Evolutionary conservation across 1,140 invertebrate species (phyloP).

Genomic region (Aphelenchoides fujianensis): DNA sequence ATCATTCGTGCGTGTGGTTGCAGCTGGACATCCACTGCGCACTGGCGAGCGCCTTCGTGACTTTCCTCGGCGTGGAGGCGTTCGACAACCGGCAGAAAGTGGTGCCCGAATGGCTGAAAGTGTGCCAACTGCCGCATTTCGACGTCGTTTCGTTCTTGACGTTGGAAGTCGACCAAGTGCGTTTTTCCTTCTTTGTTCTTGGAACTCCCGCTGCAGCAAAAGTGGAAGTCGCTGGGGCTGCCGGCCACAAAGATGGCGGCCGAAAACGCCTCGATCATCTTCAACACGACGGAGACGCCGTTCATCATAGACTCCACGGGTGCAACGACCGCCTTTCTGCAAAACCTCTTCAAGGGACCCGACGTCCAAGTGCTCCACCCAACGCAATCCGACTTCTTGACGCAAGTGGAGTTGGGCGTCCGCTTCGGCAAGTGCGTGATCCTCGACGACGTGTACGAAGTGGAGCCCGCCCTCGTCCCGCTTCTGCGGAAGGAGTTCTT

Average conservation of each 20-base stretch:
- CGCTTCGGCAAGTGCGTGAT: constrained; percentile 88
- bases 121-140: constrained; percentile 36
- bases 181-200: constrained; percentile 64
- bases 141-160: constrained; percentile 44
- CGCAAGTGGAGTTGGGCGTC: constrained; percentile 76
- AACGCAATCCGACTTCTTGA: constrained; percentile 48
- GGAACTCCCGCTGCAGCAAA: constrained; percentile 72
- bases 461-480: constrained; percentile 72
- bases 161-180: constrained; percentile 46
- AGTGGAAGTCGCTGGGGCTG: constrained; percentile 81
- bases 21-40: constrained; percentile 71
- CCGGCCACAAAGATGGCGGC: constrained; percentile 75
- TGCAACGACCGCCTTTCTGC: constrained; percentile 78
- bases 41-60: constrained; percentile 74
- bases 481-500: constrained; percentile 71
- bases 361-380: constrained; percentile 42
- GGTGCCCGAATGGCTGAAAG: constrained; percentile 67
- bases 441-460: constrained; percentile 73
- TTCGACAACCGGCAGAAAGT: constrained; percentile 70
- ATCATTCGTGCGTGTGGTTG: too few relatives aligned
- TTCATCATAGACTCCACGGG: constrained; percentile 85
- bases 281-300: constrained; percentile 68
- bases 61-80: constrained; percentile 71
- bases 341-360: constrained; percentile 16
- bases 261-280: constrained; percentile 78